Evolutionary conservation across 2,888 invertebrate genomes (phyloP), one percentile per base, ranked within the genome.

Genomic region (Hermodice carunculata): DNA sequence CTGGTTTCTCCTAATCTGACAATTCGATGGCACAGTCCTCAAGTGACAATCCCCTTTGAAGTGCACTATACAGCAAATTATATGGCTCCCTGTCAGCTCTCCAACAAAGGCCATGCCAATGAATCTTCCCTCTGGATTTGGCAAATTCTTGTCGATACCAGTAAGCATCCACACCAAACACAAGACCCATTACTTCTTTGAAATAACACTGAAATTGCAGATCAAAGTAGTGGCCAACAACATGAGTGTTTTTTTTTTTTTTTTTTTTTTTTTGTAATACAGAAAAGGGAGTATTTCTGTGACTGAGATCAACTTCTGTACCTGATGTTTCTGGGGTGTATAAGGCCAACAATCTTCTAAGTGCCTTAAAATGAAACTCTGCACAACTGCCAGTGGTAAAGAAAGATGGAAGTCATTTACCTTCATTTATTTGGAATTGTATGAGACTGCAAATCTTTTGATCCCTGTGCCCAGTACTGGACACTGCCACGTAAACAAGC

Each of bases 91-190:
- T 5, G 22, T 58, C 58, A 17, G 17, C 29, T 5, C 58, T 31
- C 58, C 58, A 58, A 11, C 31, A 24, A n/a, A 58, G 34, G 4
- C 48, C 58, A 58, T 56, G 56, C 40, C n/a, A 56, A 26, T 56
- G 56, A 22, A 56, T 43, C 56, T 43, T 56, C 24, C 56, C 43
- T 5, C 42, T 14, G 4, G 42, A 42, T 42, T 6, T 8, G n/a
- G 22, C 56, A 56, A 56, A 56, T 29, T 58, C 58, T 11, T 58
- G 31, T 29, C 75, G n/a, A 46, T 70, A 75, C 76, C 76, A 76
- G 32, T 52, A 76, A 3, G 68, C 40, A 34, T 68, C 54, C 19
- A 73, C 70, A 17, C 60, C 57, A 60, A 73, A 66, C 22, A 58
- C 61, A 71, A 66, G n/a, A 70, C 67, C 11, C 46, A n/a, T n/a